A percentile compares a stretch with the other conserved stretches of the same genome.
phyloP scores from a whole-genome alignment of 2,113 vertebrate species.

The Maccullochella peelii region DNA sequence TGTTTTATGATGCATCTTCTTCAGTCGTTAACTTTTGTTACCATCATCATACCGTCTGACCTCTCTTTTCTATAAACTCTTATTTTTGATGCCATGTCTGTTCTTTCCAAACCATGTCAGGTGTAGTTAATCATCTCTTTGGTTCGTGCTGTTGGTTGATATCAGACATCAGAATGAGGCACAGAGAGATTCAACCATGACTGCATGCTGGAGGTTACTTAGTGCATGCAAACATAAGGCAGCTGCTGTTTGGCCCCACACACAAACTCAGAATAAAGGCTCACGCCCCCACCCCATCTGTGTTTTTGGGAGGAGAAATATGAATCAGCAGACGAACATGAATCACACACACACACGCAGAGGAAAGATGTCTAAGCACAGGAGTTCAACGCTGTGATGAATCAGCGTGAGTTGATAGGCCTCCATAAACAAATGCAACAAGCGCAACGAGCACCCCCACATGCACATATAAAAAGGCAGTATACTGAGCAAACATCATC shows the following conservation, averaged over 20 bases:
- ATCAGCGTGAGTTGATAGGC: slow-evolving; percentile 58
- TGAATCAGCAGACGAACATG: slow-evolving; percentile 40
- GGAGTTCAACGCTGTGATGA: slow-evolving; percentile 40
- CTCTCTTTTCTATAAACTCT: background rate
- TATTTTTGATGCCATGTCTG: background rate
- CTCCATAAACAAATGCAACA: slow-evolving; percentile 66
- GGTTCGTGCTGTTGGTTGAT: slow-evolving; percentile 21
- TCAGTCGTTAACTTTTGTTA: background rate
- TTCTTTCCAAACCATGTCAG: background rate
- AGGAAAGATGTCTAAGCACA: slow-evolving; percentile 2
- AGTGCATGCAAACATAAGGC: slow-evolving; percentile 18
- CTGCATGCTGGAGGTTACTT: slow-evolving; percentile 29
- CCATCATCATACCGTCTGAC: background rate
- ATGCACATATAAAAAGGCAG: slow-evolving; percentile 44
- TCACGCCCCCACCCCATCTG: background rate
- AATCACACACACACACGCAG: slow-evolving; percentile 42
- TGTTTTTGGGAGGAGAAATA: slow-evolving; percentile 26
- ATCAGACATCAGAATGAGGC: slow-evolving; percentile 41
- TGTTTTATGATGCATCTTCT: background rate
- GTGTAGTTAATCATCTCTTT: slow-evolving; percentile 35
- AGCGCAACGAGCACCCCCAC: slow-evolving; percentile 51
- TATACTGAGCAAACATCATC: slow-evolving; percentile 45
- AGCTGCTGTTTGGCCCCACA: slow-evolving; percentile 31
- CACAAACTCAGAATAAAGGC: slow-evolving; percentile 9
- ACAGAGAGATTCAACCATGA: slow-evolving; percentile 34